These are phyloP conservation scores for Tangara arthus DNA, from an alignment of 2,797 vertebrate genomes.

Conservation along the genomic window DNA sequence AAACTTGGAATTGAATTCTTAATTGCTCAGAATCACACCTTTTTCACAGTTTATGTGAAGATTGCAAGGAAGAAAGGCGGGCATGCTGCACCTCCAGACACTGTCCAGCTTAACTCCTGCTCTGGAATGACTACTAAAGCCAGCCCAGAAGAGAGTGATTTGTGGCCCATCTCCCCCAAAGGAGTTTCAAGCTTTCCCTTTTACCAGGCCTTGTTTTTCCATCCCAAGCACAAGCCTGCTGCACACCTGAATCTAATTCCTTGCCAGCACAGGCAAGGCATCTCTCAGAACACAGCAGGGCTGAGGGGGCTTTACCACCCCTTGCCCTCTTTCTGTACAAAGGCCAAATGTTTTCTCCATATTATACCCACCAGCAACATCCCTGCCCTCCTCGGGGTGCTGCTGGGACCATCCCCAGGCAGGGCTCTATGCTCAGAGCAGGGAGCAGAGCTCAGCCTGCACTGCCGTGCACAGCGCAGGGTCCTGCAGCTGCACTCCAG, in stretches of 20 bases:
- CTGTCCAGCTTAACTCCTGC: neutral
- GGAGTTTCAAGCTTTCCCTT: neutral
- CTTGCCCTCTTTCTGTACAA: neutral
- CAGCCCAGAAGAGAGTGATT: neutral
- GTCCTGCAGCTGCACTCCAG: neutral
- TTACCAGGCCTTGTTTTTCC: neutral
- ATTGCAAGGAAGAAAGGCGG: neutral
- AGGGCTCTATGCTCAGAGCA: neutral
- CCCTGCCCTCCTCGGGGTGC: fast-evolving
- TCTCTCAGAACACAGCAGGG: neutral
- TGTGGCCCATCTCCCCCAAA: neutral
- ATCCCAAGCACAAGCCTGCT: neutral
- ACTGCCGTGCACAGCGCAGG: fast-evolving
- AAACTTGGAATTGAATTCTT: neutral
- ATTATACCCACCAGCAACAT: fast-evolving
- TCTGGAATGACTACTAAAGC: neutral
- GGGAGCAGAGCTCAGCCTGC: neutral
- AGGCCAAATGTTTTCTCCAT: neutral
- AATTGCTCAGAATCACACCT: neutral
- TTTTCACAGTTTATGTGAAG: neutral
- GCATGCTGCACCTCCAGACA: neutral
- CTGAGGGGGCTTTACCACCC: neutral
- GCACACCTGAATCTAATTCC: neutral
- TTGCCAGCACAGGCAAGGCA: fast-evolving
- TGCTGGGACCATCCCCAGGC: fast-evolving